Base-by-base conservation (phyloP, 92 coral and sea anemone species). In the Scolanthus callimorphus region DNA sequence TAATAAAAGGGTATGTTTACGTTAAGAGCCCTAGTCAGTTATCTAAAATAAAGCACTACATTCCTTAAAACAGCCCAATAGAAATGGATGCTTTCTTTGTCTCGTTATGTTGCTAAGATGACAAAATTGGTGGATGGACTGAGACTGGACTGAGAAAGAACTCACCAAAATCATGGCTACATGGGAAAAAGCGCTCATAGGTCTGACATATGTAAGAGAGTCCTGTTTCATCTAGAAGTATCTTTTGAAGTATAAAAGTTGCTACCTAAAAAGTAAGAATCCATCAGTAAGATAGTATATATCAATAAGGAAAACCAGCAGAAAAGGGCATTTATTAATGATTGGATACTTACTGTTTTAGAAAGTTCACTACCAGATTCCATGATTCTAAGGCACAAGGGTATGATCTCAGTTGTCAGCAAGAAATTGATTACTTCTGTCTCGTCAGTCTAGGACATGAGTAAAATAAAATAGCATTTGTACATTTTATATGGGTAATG, bases 151-250 rank as follows among this genome's bases (percentile, higher is more conserved):
- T 6, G 15, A 34, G 15, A 25, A 11, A 23, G 4, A 21, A 22
- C 87, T 58, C 76, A 91, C 97, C 95, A 91, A 51, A 47, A 91
- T 91, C 97, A 92, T 92, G 11, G 98, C 98, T n/a, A 92, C 98
- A 64, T 88, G 98, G 0, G 98, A 92, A 61, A 91, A 92, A 92
- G 17, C 98, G 78, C 57, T 92, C 98, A 62, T 92, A 92, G 22
- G 98, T 92, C 67, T 92, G 98, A 51, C 96, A 92, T 21, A 92
- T 92, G 28, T 92, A 92, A 3, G 96, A 92, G 25, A 92, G 79
- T 17, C 98, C 98, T 51, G 98, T 92, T 60, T 92, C 98, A 77
- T 92, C 98, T 9, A 92, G 94, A 2, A 92, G 65, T 31, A 92
- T 92, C 58, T 92, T 92, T 70, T 92, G 98, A 68, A 92, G 82